Evolutionary conservation across 1,140 invertebrate species (phyloP).

Genomic region (Ditylenchus dipsaci): DNA sequence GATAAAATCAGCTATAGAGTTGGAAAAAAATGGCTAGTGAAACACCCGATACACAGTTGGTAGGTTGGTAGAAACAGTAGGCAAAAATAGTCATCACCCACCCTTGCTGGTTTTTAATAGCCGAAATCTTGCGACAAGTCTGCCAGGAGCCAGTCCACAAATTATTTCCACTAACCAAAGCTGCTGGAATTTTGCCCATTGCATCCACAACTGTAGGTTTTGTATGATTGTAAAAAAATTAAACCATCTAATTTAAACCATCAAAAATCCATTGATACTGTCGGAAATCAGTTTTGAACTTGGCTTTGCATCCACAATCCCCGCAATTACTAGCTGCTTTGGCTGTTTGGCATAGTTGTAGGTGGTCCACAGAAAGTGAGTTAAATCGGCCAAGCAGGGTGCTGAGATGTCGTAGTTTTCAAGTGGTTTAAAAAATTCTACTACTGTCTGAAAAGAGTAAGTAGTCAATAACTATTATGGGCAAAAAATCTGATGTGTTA

Average conservation of each 20-base stretch:
- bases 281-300: constrained; percentile 41
- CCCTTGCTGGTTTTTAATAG: constrained; percentile 53
- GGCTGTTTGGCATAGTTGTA: constrained; percentile 54
- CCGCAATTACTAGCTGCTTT: constrained; percentile 43
- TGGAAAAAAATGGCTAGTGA: no score
- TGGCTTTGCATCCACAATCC: constrained; percentile 48
- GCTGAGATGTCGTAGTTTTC: constrained; percentile 51
- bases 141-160: constrained; percentile 57
- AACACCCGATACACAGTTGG: no score
- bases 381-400: constrained; percentile 50
- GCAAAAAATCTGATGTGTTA: no score
- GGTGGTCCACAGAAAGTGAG: constrained; percentile 53
- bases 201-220: constrained; percentile 48
- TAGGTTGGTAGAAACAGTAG: no score
- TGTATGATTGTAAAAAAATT: not conserved
- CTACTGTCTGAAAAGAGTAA: constrained; percentile 27
- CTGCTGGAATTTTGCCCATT: constrained; percentile 55
- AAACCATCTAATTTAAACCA: constrained; percentile 27
- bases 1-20: no score
- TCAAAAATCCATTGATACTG: constrained; percentile 57
- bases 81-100: constrained; percentile 11
- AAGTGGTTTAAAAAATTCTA: constrained; percentile 52
- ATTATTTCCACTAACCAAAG: constrained; percentile 51
- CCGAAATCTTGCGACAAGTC: constrained; percentile 53
- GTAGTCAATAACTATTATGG: no score